Base-by-base conservation (phyloP, 1,140 invertebrate species). In the Scaptomyza pallida region DNA sequence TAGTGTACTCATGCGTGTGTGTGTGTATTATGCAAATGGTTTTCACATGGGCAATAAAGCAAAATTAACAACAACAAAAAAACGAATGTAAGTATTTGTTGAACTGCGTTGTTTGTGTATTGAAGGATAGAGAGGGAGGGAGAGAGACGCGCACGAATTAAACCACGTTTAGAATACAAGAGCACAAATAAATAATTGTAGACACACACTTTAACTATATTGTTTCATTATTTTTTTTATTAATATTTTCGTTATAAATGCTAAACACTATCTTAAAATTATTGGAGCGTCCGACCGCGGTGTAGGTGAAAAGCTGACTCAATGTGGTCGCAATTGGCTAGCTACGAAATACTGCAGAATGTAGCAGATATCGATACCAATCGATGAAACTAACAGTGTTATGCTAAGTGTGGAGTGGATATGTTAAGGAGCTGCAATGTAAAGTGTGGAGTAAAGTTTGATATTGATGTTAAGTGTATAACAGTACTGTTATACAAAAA, bases 1-100 rank as follows among this genome's bases (percentile, higher is more conserved):
- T n/a, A n/a, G 41, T 54, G 44, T 51, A 26, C 52, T 19, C 23
- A 43, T 26, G 21, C 23, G 16, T 56, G 40, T 59, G 16, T 56
- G 40, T 59, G 19, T 45, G 56, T 73, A 79, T 73, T 83, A 83
- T 83, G 80, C 64, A 79, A 83, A 83, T 78, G 50, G 19, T 50
- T 35, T 35, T 72, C 21, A 64, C 75, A 78, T 57, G 40, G 63
- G 50, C 21, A 86, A 63, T 70, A 86, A 80, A 43, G 44, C 44
- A 37, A 51, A 45, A 64, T 68, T 33, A 50, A 50, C 16, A 55
- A 69, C 33, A 63, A 44, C 17, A 62, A 26, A 26, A 43, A 43
- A 37, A 40, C 71, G 50, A 59, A 64, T 54, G 37, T 57, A 40
- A 54, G 26, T 37, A 68, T 79, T 72, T 78, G 40, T 43, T 75